A percentile compares a stretch with the other conserved stretches of the same genome.
Conservation (phyloP, 2,888 invertebrate species). For the Melikaiella ostensackeni region DNA sequence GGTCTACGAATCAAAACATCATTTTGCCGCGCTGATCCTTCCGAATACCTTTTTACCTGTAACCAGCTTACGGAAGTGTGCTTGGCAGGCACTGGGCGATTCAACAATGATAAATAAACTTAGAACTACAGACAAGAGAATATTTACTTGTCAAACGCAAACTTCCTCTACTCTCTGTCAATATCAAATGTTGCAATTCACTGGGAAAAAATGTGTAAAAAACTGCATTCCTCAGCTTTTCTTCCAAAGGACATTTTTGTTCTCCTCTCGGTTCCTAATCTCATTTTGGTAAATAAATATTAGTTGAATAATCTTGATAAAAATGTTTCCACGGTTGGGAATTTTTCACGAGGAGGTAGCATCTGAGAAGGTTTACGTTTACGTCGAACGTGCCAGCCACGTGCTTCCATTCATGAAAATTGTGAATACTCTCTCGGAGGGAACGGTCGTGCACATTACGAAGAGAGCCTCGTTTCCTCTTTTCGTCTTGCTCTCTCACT, state of each 20-base stretch:
- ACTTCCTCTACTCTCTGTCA: slow-evolving; percentile 30
- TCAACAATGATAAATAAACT: slow-evolving; percentile 30
- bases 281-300: neutral
- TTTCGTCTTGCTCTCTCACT: slow-evolving; percentile 40
- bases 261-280: too few species aligned
- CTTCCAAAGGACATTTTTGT: neutral
- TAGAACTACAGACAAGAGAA: slow-evolving; percentile 40
- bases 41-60: slow-evolving; percentile 62
- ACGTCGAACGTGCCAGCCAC: slow-evolving; percentile 56
- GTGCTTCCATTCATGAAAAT: slow-evolving; percentile 58
- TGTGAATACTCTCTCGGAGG: slow-evolving; percentile 50
- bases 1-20: slow-evolving; percentile 69
- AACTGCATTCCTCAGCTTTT: neutral
- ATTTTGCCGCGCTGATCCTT: slow-evolving; percentile 60
- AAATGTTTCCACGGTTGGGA: neutral
- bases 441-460: slow-evolving; percentile 36
- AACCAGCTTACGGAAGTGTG: slow-evolving; percentile 47
- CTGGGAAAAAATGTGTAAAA: neutral
- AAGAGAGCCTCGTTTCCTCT: slow-evolving; percentile 49
- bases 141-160: slow-evolving; percentile 42
- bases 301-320: neutral
- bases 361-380: neutral
- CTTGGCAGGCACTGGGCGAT: slow-evolving; percentile 9
- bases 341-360: neutral
- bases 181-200: slow-evolving; percentile 29